A percentile compares a stretch with the other conserved stretches of the same genome.
These are phyloP conservation scores for Perodicticus potto DNA, from an alignment of 2,797 vertebrate species.

Conservation along the genomic window DNA sequence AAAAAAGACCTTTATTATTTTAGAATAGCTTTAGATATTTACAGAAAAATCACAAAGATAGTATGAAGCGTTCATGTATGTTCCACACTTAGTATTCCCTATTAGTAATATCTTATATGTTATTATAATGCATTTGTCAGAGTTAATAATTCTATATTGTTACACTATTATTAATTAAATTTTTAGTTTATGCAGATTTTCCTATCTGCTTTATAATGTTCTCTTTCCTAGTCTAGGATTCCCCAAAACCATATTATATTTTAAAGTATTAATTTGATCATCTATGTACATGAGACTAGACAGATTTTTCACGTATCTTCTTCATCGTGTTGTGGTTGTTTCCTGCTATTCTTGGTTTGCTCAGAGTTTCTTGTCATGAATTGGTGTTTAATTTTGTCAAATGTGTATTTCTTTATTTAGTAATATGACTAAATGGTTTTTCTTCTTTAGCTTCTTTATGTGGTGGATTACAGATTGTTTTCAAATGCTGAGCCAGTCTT, in stretches of 20 bases:
- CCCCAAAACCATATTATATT: not conserved
- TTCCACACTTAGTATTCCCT: not conserved
- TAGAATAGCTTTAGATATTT: not conserved
- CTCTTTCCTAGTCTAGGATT: not conserved
- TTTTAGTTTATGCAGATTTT: not conserved
- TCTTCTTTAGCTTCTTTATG: not conserved
- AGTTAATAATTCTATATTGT: not conserved
- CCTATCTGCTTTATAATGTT: not conserved
- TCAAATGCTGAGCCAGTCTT: not conserved
- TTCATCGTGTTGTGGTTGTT: not conserved
- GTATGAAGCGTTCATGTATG: not conserved
- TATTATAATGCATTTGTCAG: not conserved
- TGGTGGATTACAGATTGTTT: not conserved
- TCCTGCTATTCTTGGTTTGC: not conserved
- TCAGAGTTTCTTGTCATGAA: not conserved
- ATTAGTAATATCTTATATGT: not conserved
- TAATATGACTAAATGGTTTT: not conserved
- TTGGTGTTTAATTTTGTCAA: not conserved
- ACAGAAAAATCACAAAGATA: not conserved
- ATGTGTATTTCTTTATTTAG: not conserved
- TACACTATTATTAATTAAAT: not conserved
- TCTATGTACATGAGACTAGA: not conserved
- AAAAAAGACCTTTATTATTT: not conserved
- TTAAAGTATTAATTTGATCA: not conserved
- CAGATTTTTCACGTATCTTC: not conserved